These are phyloP conservation scores for Columba janthina DNA, from an alignment of 2,113 vertebrate species.

Conservation along the genomic window DNA sequence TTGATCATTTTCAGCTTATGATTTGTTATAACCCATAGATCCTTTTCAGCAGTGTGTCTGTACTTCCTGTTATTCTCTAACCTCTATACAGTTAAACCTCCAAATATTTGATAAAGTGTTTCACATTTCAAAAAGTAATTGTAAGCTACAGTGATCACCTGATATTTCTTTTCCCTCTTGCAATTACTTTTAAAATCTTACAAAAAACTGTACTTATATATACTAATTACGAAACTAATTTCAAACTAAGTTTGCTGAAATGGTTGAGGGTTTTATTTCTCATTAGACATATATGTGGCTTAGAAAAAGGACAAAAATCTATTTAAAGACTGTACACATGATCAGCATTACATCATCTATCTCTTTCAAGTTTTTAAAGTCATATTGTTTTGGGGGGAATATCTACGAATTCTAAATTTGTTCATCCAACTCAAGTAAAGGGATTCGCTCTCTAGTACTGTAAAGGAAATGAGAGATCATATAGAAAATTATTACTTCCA, in stretches of 20 bases:
- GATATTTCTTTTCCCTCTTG: not conserved
- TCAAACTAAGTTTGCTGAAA: not conserved
- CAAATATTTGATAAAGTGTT: not conserved
- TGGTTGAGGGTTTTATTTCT: not conserved
- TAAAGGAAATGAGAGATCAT: not conserved
- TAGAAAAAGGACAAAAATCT: not conserved
- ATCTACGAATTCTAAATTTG: not conserved
- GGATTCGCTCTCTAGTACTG: not conserved
- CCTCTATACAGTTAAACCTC: not conserved
- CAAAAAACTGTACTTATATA: accelerated
- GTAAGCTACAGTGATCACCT: not conserved
- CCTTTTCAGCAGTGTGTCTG: not conserved
- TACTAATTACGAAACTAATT: not conserved
- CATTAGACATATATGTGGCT: not conserved
- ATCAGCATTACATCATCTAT: not conserved
- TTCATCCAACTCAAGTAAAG: not conserved
- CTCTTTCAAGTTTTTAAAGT: not conserved
- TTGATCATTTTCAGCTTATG: not conserved
- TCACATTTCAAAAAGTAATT: not conserved
- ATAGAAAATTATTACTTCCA: not conserved
- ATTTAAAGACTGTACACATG: not conserved
- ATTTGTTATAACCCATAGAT: not conserved
- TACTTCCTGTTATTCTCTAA: not conserved
- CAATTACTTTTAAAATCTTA: not conserved
- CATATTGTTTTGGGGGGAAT: not conserved